A percentile compares a stretch with the other conserved stretches of the same genome.
Evolutionary conservation across 2,888 invertebrate species (phyloP).

Genomic region (Alsophila aescularia): DNA sequence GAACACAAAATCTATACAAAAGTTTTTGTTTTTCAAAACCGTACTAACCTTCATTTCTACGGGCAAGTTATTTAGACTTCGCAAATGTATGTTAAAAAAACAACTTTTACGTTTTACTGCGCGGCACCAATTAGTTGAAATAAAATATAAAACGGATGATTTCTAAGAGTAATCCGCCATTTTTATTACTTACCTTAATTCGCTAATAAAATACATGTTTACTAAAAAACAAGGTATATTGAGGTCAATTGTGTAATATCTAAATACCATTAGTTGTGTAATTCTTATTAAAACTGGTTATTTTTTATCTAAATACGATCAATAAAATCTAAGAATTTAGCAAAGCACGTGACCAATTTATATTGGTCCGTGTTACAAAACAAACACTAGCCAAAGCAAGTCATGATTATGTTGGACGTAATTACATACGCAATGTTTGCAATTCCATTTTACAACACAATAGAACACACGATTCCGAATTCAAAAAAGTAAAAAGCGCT

Average conservation of each 20-base stretch:
- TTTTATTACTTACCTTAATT: conserved; percentile 39
- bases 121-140: conserved; percentile 35
- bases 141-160: conserved; percentile 31
- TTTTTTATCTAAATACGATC: conserved; percentile 20
- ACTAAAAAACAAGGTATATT: conserved; percentile 34
- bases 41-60: conserved; percentile 7
- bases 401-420: conserved; percentile 51
- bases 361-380: conserved; percentile 29
- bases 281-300: conserved; percentile 14
- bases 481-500: conserved; percentile 73
- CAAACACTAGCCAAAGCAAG: conserved; percentile 38
- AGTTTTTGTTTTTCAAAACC: conserved; percentile 2
- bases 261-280: conserved; percentile 27
- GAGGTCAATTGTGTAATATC: conserved; percentile 47
- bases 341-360: conserved; percentile 27
- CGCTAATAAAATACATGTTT: conserved; percentile 40
- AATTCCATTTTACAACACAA: conserved; percentile 79
- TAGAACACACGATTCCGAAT: conserved; percentile 81
- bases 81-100: conserved; percentile 26
- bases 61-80: conserved; percentile 12
- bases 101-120: conserved; percentile 38
- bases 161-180: conserved; percentile 36
- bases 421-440: conserved; percentile 63
- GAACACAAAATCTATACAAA: not conserved
- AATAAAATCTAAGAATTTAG: conserved; percentile 25